These are phyloP conservation scores for Chironomus striatipennis DNA, from an alignment of 1,140 invertebrate genomes.

Conservation along the genomic window DNA sequence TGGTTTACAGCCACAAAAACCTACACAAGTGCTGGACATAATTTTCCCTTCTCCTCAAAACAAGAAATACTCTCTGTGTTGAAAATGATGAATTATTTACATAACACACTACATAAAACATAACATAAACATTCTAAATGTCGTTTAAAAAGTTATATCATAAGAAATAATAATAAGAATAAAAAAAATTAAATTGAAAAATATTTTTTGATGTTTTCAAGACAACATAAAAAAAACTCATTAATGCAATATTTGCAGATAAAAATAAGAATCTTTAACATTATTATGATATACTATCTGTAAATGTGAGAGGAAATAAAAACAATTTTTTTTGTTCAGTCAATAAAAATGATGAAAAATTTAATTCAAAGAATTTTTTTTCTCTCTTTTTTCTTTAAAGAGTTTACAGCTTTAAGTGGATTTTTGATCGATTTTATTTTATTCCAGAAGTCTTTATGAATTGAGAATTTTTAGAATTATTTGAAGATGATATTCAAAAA, in stretches of 20 bases:
- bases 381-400: no score
- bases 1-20: neutral
- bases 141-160: neutral
- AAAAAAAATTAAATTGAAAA: neutral
- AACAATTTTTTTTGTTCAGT: neutral
- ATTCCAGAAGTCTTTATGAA: no score
- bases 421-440: no score
- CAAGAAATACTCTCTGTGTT: neutral
- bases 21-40: neutral
- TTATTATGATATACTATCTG: neutral
- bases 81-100: neutral
- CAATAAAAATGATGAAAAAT: neutral
- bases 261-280: neutral
- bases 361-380: no score
- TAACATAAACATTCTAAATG: slow-evolving; percentile 9
- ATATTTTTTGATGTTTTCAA: slow-evolving; percentile 9
- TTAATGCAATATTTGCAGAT: neutral
- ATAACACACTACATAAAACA: neutral
- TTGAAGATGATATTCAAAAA: no score
- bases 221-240: neutral
- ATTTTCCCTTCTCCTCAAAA: neutral
- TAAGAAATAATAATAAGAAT: no score
- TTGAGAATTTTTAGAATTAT: no score
- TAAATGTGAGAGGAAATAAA: neutral
- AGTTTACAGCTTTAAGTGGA: no score